Evolutionary conservation across 2,797 vertebrate genomes (phyloP), one percentile per base, ranked within the genome.

Genomic region (Epinephelus malabaricus): DNA sequence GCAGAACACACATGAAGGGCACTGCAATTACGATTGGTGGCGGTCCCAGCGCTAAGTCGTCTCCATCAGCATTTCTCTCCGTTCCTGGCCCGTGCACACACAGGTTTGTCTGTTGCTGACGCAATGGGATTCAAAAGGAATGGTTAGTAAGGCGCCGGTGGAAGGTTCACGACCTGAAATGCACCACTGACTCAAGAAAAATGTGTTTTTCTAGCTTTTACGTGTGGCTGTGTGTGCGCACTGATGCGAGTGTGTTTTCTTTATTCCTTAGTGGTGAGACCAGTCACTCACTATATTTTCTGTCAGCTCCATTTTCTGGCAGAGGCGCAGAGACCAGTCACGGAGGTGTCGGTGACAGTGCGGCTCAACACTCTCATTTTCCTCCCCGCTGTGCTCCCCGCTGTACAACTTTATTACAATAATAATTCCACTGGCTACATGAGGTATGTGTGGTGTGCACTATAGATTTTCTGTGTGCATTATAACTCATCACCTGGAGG

Each of bases 321-420:
- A 64, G 77, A 73, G 23, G 14, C 80, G 62, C 60, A 51, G 65
- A 79, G 69, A 12, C 69, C 58, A 45, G 78, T 82, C 85, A 73
- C 47, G 8, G 69, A 91, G 82, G 87, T 92, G 90, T 90, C 77
- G 63, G 51, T 89, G 87, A 88, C 74, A 73, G 64, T 47, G 81
- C 71, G 75, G 76, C 70, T 72, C 69, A 60, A 53, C 56, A 15
- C 49, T 76, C 55, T 78, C 19, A 43, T 84, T 87, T 91, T 76
- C 46, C 68, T 80, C 21, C 73, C 75, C 55, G 73, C 69, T 69
- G 78, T 58, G 78, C 69, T 73, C 70, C 82, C 82, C 56, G 76
- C 84, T 82, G 88, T 78, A 79, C 54, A 68, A 51, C 82, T 88
- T 92, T 91, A 90, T 92, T 91, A 80, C 70, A 75, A 76, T 75